Conservation (phyloP, 2,888 invertebrate species). For the Scaptomyza polygonia region DNA sequence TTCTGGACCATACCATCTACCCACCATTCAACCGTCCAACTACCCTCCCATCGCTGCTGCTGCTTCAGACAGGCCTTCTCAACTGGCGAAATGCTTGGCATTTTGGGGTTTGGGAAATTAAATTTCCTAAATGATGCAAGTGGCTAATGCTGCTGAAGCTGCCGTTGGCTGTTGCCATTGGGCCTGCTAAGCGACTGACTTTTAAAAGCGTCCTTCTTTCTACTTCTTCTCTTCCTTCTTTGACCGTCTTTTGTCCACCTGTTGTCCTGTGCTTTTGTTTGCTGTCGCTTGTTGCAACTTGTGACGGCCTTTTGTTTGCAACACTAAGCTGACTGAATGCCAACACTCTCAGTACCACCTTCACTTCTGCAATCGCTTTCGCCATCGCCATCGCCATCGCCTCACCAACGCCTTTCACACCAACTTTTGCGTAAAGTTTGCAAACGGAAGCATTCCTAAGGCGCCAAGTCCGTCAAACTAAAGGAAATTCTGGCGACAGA, state of each 20-base stretch:
- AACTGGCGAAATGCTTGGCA: slow-evolving; percentile 17
- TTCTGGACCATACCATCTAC: slow-evolving; percentile 14
- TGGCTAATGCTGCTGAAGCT: slow-evolving; percentile 26
- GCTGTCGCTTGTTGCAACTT: slow-evolving; percentile 45
- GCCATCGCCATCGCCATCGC: not conserved
- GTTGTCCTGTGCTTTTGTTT: slow-evolving; percentile 18
- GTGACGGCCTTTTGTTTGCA: slow-evolving; percentile 51
- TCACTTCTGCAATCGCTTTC: too few species aligned
- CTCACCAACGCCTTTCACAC: not conserved
- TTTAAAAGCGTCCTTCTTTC: slow-evolving; percentile 13
- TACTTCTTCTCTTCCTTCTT: not conserved
- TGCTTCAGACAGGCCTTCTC: not conserved
- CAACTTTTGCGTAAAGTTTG: slow-evolving; percentile 37
- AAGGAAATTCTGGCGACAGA: slow-evolving; percentile 12
- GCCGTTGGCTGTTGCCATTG: not conserved
- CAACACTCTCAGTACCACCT: slow-evolving; percentile 12
- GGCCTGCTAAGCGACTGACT: slow-evolving; percentile 14
- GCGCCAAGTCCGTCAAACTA: slow-evolving; percentile 48
- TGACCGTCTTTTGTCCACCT: slow-evolving; percentile 6
- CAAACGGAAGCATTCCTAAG: slow-evolving; percentile 38
- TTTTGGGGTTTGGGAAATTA: slow-evolving; percentile 37
- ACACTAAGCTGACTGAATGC: slow-evolving; percentile 51
- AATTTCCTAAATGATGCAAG: slow-evolving; percentile 53
- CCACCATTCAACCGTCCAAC: not conserved
- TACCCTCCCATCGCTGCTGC: too few species aligned